A percentile compares a stretch with the other conserved stretches of the same genome.
Evolutionary conservation across 2,797 vertebrate genomes (phyloP).

Genomic region (Aphelocoma californica): DNA sequence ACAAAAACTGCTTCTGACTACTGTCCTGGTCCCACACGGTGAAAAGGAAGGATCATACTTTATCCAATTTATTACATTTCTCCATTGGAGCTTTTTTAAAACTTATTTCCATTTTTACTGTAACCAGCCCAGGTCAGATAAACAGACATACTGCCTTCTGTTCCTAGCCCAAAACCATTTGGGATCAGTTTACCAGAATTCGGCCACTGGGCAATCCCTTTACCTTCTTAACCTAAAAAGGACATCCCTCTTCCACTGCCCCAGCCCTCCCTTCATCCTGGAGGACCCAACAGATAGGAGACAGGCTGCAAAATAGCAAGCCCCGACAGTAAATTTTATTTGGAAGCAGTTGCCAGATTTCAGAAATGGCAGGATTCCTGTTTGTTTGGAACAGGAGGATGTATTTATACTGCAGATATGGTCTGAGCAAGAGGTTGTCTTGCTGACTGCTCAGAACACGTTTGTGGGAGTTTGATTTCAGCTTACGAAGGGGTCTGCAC

Average conservation of each 20-base stretch:
- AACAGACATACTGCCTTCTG: neutral
- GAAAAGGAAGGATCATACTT: neutral
- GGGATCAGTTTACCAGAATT: neutral
- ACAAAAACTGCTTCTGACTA: neutral
- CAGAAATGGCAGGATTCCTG: constrained; percentile 37
- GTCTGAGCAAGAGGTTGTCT: constrained; percentile 34
- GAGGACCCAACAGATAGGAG: neutral
- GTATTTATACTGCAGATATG: constrained; percentile 8
- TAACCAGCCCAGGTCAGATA: neutral
- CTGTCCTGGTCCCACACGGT: accelerated
- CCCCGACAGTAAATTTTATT: neutral
- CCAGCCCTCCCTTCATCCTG: neutral
- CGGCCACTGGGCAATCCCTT: neutral
- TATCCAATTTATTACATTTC: neutral
- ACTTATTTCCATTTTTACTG: neutral
- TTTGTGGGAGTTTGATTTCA: constrained; percentile 13
- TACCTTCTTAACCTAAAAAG: neutral
- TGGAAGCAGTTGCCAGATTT: constrained; percentile 26
- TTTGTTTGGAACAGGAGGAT: constrained; percentile 43
- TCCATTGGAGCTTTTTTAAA: neutral
- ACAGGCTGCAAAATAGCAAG: constrained; percentile 4
- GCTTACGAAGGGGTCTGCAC: constrained; percentile 1
- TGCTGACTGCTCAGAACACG: neutral
- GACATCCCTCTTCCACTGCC: neutral
- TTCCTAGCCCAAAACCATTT: neutral